A percentile compares a stretch with the other conserved stretches of the same genome.
These are phyloP conservation scores for Labeo calbasu DNA, from an alignment of 2,797 vertebrate genomes.

Conservation along the genomic window DNA sequence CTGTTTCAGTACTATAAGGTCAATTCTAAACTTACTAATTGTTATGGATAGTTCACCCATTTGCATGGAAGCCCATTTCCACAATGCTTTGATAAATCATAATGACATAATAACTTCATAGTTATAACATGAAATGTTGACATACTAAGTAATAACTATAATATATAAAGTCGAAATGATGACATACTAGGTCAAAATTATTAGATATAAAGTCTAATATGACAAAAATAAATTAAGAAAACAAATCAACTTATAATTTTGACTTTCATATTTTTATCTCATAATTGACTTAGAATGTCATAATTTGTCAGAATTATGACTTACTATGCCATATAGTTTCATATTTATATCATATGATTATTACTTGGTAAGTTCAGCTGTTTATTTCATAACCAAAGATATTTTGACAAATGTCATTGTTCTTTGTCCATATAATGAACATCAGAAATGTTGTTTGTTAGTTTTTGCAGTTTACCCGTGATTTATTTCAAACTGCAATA, in stretches of 20 bases:
- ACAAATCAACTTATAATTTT: background rate
- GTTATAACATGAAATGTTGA: background rate
- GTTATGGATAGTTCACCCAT: background rate
- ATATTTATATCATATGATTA: background rate
- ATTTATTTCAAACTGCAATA: background rate
- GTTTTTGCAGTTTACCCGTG: background rate
- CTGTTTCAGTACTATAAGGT: background rate
- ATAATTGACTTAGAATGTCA: background rate
- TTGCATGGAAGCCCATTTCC: background rate
- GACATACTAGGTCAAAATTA: background rate
- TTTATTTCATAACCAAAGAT: background rate
- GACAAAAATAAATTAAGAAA: background rate
- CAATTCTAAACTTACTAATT: background rate
- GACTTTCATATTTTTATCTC: background rate
- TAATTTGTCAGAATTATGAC: background rate
- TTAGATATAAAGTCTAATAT: background rate
- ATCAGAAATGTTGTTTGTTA: background rate
- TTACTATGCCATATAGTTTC: background rate
- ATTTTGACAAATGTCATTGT: background rate
- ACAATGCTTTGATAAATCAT: background rate
- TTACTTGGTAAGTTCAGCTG: too few species aligned
- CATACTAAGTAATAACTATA: background rate
- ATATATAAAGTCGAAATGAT: background rate
- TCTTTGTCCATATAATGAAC: background rate
- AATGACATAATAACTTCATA: background rate